A percentile compares a stretch with the other conserved stretches of the same genome.
Evolutionary conservation across 2,888 invertebrate species (phyloP).

Genomic region (Oscheius sp.): DNA sequence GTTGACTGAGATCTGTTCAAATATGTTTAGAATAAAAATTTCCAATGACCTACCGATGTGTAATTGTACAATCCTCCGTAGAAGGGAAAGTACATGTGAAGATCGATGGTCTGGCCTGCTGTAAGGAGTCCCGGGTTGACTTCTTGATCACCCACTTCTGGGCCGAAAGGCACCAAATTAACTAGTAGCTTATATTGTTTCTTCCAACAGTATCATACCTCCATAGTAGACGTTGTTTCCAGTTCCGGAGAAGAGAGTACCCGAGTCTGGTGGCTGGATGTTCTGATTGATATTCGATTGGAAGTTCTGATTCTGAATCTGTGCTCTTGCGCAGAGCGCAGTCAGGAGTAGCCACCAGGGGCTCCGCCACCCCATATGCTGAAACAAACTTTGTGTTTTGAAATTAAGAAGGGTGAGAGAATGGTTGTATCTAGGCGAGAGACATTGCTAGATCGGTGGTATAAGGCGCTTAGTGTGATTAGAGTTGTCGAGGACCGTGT

Average conservation of each 20-base stretch:
- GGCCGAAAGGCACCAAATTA: conserved; percentile 70
- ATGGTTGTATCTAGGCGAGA: neutral
- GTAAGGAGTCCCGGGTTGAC: conserved; percentile 70
- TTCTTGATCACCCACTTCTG: conserved; percentile 70
- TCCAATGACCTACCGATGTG: conserved; percentile 59
- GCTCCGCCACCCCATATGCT: conserved; percentile 22
- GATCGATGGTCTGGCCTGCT: conserved; percentile 71
- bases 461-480: conserved; percentile 5
- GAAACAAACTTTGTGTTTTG: neutral
- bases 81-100: conserved; percentile 71
- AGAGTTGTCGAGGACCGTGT: neutral
- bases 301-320: conserved; percentile 3
- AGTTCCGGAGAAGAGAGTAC: conserved; percentile 66
- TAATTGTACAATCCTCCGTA: conserved; percentile 72
- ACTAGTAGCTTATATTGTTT: conserved; percentile 40
- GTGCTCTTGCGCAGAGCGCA: conserved; percentile 6
- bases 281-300: conserved; percentile 45
- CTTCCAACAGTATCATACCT: conserved; percentile 41
- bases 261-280: conserved; percentile 45
- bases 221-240: conserved; percentile 69
- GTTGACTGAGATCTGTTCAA: conserved; percentile 70
- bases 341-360: conserved; percentile 22
- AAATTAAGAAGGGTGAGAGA: neutral
- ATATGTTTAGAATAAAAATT: neutral
- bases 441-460: conserved; percentile 1